Evolutionary conservation across 23 tunicate species (phyloP), one percentile per base, ranked within the genome.

Genomic region (Trididemnum nubilum): DNA sequence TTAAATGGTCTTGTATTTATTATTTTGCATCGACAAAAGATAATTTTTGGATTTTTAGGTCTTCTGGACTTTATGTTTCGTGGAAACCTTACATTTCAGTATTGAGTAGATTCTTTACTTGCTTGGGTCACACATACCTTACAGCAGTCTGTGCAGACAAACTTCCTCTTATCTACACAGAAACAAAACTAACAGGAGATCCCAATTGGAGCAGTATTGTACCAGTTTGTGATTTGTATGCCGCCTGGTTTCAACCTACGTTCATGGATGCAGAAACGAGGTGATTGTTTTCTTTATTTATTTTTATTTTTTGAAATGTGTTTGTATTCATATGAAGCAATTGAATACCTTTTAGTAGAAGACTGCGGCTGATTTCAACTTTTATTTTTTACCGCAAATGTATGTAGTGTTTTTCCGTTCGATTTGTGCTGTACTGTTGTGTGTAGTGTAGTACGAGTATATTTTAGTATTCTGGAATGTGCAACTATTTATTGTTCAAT

Each of bases 1-100:
- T n/a, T n/a, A n/a, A n/a, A n/a, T n/a, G n/a, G n/a, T n/a, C n/a
- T n/a, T n/a, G n/a, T n/a, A n/a, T n/a, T n/a, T n/a, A n/a, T n/a
- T n/a, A n/a, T n/a, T n/a, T n/a, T n/a, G n/a, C n/a, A n/a, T n/a
- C n/a, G n/a, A n/a, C n/a, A n/a, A 15, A 44, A 44, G 15, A 44
- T 44, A 7, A 15, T 44, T 44, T 7, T 7, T 44, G 54, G 9
- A 7, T 61, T 61, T 61, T 32, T 79, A 85, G 90, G 34, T 18
- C 64, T 25, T 9, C 28, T 24, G 80, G 84, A 2, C 32, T 85
- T 2, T 82, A 75, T 60, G 30, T 27, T 4, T 33, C 79, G 34
- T 88, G 93, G 93, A 2, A 70, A 15, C 83, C 83, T 9, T 88
- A 88, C 78, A 44, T 75, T 2, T 33, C 72, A 3, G 28, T 26